Base-by-base conservation (phyloP, 2,113 vertebrate species). In the Perca fluviatilis region DNA sequence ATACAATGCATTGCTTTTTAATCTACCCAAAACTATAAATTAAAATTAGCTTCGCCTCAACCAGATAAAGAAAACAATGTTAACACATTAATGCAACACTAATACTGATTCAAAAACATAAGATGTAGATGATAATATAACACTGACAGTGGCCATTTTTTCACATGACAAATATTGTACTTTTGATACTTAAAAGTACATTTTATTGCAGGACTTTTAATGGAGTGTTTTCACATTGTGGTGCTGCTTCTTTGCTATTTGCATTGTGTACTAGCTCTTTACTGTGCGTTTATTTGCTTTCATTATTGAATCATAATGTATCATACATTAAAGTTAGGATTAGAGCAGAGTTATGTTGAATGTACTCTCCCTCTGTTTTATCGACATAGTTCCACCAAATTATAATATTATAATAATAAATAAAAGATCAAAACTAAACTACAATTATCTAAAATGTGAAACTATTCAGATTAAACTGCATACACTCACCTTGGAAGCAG, bases 401-500 rank as follows among this genome's bases (percentile, higher is more conserved):
- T 43, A 64, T 64, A 64, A 43, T n/a, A 12, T 51, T 36, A 13
- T n/a, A 14, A 30, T 3, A 19, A 61, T 43, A 43, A 43, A 43
- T 43, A 43, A 43, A 43, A 43, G 10, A 43, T 43, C 9, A 43
- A 11, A 43, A 40, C 40, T 50, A 16, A 69, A 53, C 49, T 12
- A 53, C 11, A n/a, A 53, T 36, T 21, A 66, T 50, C 30, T 56
- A 30, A 49, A 66, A 15, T 16, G 9, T 10, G 40, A 43, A 43
- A 43, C 40, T 10, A 43, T 43, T 43, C 2, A 43, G 9, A 43
- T 43, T 11, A 43, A 43, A 43, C 40, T 43, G 40, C 1, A 19
- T 3, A 7, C 1, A 13, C 82, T 84, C 60, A 99, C 98, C 96
- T 94, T 96, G 85, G 2, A 99, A 99, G 18, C 90, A 87, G n/a